Evolutionary conservation across 2,888 invertebrate species (phyloP), one percentile per base, ranked within the genome.

Genomic region (Apodemia mormo): DNA sequence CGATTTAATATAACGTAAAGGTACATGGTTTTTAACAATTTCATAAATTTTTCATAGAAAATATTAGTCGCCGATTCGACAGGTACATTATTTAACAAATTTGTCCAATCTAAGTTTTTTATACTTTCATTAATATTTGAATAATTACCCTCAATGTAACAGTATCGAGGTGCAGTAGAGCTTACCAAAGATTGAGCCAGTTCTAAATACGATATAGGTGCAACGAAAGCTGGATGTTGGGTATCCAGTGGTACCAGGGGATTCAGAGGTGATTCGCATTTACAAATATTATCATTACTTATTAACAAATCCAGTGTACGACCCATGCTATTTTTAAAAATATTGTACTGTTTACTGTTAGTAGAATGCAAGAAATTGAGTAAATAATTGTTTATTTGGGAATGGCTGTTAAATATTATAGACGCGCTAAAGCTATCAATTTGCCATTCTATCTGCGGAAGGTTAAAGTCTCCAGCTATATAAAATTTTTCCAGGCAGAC

Each of bases 31-130:
- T 67, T 67, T 67, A 33, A 67, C 10, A n/a, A 33, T 54, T 12
- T 52, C 37, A n/a, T 67, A 67, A 4, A 56, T 12, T 37, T 30
- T 54, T 67, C 56, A n/a, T 67, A 67, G 22, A 67, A 67, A 37
- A 37, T 12, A 4, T 67, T 6, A 1, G 54, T 37, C 54, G 67
- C 30, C 2, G 6, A 30, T n/a, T 40, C 54, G 10, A 56, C 29
- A 4, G 54, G 7, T n/a, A 37, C 14, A 4, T n/a, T n/a, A 52
- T 4, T n/a, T 10, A 65, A 65, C 5, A 54, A 9, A 14, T 33
- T n/a, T 6, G 30, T 8, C 54, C 67, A 67, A 12, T 56, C 37
- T 7, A 56, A 2, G 2, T 37, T 37, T 9, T 37, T 22, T 9
- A 67, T 37, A 67, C 33, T 14, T 30, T 22, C 10, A n/a, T 37